Percentiles rank a stretch among this genome's conserved stretches.
Conservation (phyloP, 2,113 vertebrate genomes). For the Myotis lucifugus region DNA sequence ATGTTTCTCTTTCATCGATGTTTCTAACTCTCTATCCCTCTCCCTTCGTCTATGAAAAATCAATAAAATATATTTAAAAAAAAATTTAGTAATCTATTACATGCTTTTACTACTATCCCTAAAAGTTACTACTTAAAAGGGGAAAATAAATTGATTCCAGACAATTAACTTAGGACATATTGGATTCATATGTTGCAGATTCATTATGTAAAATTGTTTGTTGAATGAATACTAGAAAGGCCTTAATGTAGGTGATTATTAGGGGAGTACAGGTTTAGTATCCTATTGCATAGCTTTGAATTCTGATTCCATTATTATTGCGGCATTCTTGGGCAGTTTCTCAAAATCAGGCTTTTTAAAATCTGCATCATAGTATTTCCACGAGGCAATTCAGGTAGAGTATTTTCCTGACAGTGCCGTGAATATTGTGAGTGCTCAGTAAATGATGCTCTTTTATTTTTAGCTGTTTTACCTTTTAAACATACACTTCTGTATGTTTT, state of each 20-base stretch:
- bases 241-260: not conserved
- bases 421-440: not conserved
- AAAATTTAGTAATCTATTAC: not conserved
- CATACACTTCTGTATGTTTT: slow-evolving; percentile 69
- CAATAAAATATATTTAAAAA: no score
- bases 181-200: not conserved
- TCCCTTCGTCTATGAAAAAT: no score
- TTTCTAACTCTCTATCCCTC: no score
- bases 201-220: not conserved
- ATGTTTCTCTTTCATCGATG: no score
- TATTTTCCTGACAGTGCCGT: not conserved
- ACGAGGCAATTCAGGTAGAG: not conserved
- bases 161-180: not conserved
- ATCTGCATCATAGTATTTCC: not conserved
- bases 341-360: slow-evolving; percentile 16
- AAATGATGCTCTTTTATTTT: not conserved
- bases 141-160: not conserved
- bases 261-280: not conserved
- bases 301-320: not conserved
- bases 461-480: slow-evolving; percentile 44
- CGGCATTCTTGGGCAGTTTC: not conserved
- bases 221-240: not conserved
- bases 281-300: not conserved
- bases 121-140: not conserved
- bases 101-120: not conserved